Base-by-base conservation (phyloP, 2,113 vertebrate species). In the Spizaetus ornatus region DNA sequence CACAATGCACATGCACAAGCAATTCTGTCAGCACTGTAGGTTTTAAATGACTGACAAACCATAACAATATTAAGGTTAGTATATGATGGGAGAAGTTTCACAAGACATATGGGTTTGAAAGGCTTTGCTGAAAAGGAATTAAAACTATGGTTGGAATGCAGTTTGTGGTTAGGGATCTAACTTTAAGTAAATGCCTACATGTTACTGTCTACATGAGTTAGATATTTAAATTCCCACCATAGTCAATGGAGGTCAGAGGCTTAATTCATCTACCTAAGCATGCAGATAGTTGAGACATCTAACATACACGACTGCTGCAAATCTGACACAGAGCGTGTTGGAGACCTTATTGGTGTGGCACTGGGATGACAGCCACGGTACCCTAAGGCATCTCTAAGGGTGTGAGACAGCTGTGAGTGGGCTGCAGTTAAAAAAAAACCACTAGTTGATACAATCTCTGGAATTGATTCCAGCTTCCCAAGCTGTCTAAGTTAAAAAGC, bases 141-240 rank as follows among this genome's bases (percentile, higher is more conserved):
- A 53, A 61, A 86, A 45, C 13, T 50, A 29, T 0, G 3, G 0
- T 20, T 3, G 0, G 62, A 81, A 45, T 36, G 36, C 45, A 58
- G 10, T 34, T 73, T 77, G 40, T 43, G 27, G 38, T 91, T 84
- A 86, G 72, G 52, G 13, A 74, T 20, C 21, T 58, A 79, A 45
- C 19, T 18, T 3, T 8, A 25, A 36, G 9, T 61, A 56, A 82
- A 14, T 45, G 11, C 7, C 16, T 74, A 32, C 5, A 13, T 52
- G 21, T 31, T 52, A 16, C 29, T 29, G 10, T 50, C 29, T 63
- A 21, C 14, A 38, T 31, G 53, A 66, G 3, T 62, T 58, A 91
- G 16, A 70, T 47, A 21, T 63, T 89, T 78, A 32, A n/a, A 82
- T 84, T 84, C 23, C 17, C 19, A 70, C 4, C 9, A 34, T 2